Conservation (phyloP, 2,797 vertebrate genomes). For the Gymnopithys bicolor region DNA sequence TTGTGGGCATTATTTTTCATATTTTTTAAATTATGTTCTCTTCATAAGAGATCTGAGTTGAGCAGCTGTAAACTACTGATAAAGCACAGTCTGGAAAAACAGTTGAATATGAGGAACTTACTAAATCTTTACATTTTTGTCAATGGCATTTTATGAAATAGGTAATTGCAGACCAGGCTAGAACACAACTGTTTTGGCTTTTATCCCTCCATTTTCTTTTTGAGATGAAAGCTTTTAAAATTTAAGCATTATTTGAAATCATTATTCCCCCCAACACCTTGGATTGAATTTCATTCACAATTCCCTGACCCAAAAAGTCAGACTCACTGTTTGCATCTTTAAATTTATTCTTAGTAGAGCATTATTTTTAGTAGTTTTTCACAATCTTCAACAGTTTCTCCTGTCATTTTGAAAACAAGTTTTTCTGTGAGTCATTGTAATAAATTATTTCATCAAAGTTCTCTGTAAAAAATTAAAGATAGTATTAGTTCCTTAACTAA, state of each 20-base stretch:
- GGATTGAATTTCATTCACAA: not conserved
- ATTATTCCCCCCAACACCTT: not conserved
- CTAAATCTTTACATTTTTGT: not conserved
- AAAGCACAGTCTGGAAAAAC: not conserved
- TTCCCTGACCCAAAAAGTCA: slow-evolving; percentile 32
- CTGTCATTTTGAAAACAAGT: slow-evolving; percentile 87
- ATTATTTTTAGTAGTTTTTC: slow-evolving; percentile 84
- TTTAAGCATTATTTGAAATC: not conserved
- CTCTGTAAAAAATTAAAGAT: slow-evolving; percentile 90
- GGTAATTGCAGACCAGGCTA: not conserved
- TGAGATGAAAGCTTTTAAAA: not conserved
- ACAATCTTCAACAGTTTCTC: slow-evolving; percentile 77
- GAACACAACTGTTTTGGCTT: not conserved
- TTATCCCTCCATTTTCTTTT: not conserved
- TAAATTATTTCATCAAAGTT: slow-evolving; percentile 90
- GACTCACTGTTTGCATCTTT: slow-evolving; percentile 81
- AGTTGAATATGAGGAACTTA: not conserved
- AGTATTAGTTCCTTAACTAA: slow-evolving; percentile 84
- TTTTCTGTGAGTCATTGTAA: slow-evolving; percentile 85
- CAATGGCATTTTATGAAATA: not conserved
- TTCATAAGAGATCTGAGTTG: not conserved
- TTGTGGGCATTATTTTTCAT: not conserved
- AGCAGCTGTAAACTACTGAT: not conserved
- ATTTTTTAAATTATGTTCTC: not conserved
- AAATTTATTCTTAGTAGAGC: slow-evolving; percentile 89